Evolutionary conservation across 2,113 vertebrate genomes (phyloP).

Genomic region (Chunga burmeisteri): DNA sequence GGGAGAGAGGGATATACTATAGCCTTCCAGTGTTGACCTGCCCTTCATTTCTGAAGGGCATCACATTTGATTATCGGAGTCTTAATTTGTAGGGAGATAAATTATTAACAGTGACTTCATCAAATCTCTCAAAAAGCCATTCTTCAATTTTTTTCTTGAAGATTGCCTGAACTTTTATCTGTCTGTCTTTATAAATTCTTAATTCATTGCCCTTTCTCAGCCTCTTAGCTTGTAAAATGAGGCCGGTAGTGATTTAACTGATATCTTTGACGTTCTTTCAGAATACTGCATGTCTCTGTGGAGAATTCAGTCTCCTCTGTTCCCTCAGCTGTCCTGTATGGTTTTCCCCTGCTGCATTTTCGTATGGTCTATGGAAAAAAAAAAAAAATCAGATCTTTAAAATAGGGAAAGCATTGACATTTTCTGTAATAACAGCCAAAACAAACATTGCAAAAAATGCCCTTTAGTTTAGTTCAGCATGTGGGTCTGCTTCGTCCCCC

Average conservation of each 20-base stretch:
- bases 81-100: conserved; percentile 49
- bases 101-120: conserved; percentile 60
- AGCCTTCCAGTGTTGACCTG: neutral
- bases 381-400: neutral
- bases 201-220: conserved; percentile 64
- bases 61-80: neutral
- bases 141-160: neutral
- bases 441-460: neutral
- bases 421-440: conserved; percentile 3
- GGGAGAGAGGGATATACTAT: neutral
- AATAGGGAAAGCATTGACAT: neutral
- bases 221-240: conserved; percentile 56
- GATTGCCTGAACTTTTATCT: conserved; percentile 46
- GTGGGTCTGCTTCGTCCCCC: neutral
- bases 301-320: neutral
- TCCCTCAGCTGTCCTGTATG: neutral
- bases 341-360: neutral
- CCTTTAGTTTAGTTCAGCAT: neutral
- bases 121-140: neutral
- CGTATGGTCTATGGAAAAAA: neutral
- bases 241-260: conserved; percentile 34
- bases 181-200: conserved; percentile 57
- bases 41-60: conserved; percentile 34
- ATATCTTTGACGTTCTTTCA: neutral
- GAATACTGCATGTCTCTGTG: neutral